Percentiles rank a stretch among this genome's conserved stretches.
phyloP scores from a whole-genome alignment of 2,113 vertebrate species.

The Argyrosomus japonicus region DNA sequence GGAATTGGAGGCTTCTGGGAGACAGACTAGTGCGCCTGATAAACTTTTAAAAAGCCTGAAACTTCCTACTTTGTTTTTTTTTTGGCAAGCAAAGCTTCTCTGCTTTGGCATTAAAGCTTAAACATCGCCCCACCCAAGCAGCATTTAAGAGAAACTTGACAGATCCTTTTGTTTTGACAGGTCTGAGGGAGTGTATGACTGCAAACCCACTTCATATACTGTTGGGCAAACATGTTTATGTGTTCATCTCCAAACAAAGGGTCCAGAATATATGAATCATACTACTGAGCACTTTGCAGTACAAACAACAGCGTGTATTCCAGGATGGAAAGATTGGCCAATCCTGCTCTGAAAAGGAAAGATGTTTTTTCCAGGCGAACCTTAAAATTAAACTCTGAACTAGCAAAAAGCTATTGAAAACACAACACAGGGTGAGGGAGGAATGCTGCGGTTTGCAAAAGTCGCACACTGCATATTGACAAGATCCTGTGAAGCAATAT shows the following conservation, averaged over 20 bases:
- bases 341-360: constrained; percentile 25
- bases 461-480: constrained; percentile 46
- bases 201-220: constrained; percentile 49
- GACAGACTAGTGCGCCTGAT: neutral
- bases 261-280: constrained; percentile 47
- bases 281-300: constrained; percentile 15
- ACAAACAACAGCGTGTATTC: constrained; percentile 53
- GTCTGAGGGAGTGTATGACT: constrained; percentile 10
- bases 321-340: constrained; percentile 46
- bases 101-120: constrained; percentile 34
- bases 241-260: constrained; percentile 61
- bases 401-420: constrained; percentile 48
- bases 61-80: constrained; percentile 41
- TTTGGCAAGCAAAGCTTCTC: constrained; percentile 25
- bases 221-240: constrained; percentile 53
- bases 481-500: constrained; percentile 28
- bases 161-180: constrained; percentile 48
- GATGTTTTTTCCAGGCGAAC: constrained; percentile 27
- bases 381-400: constrained; percentile 65
- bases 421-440: constrained; percentile 30
- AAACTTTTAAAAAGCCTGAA: neutral
- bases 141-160: constrained; percentile 5
- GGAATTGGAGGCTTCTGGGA: constrained; percentile 45
- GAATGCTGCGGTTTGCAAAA: constrained; percentile 63
- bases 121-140: constrained; percentile 26